These are phyloP conservation scores for Bedellia somnulentella DNA, from an alignment of 2,888 invertebrate species.

Conservation along the genomic window DNA sequence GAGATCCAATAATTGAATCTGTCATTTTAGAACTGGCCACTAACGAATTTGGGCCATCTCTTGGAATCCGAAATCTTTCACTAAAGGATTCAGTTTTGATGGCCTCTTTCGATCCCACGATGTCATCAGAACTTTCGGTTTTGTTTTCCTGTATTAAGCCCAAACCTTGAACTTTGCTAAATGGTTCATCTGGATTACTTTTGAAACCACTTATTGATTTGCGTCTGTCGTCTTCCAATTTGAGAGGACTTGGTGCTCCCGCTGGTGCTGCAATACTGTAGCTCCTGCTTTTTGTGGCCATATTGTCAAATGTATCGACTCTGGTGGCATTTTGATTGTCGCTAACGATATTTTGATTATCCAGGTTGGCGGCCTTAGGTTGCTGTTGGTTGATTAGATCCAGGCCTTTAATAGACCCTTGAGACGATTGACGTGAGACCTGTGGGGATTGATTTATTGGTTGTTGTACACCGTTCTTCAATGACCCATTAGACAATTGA, in stretches of 20 bases:
- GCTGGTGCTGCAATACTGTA: constrained; percentile 56
- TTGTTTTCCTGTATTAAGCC: constrained; percentile 50
- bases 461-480: constrained; percentile 22
- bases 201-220: constrained; percentile 53
- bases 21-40: constrained; percentile 49
- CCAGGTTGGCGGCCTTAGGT: constrained; percentile 49
- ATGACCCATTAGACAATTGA: constrained; percentile 25
- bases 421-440: constrained; percentile 42
- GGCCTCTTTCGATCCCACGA: constrained; percentile 42
- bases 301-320: constrained; percentile 38
- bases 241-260: constrained; percentile 41
- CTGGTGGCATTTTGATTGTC: constrained; percentile 30
- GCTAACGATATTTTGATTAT: constrained; percentile 31
- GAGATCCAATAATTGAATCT: constrained; percentile 46
- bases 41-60: constrained; percentile 49
- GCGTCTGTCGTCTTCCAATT: constrained; percentile 51
- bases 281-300: constrained; percentile 52
- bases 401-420: constrained; percentile 34
- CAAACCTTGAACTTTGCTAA: constrained; percentile 36
- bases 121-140: constrained; percentile 41
- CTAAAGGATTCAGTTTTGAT: constrained; percentile 32
- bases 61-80: constrained; percentile 24
- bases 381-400: constrained; percentile 28
- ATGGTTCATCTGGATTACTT: constrained; percentile 36
- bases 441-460: constrained; percentile 18